A percentile compares a stretch with the other conserved stretches of the same genome.
Conservation (phyloP, 2,113 vertebrate species). For the Eurystomus gularis region DNA sequence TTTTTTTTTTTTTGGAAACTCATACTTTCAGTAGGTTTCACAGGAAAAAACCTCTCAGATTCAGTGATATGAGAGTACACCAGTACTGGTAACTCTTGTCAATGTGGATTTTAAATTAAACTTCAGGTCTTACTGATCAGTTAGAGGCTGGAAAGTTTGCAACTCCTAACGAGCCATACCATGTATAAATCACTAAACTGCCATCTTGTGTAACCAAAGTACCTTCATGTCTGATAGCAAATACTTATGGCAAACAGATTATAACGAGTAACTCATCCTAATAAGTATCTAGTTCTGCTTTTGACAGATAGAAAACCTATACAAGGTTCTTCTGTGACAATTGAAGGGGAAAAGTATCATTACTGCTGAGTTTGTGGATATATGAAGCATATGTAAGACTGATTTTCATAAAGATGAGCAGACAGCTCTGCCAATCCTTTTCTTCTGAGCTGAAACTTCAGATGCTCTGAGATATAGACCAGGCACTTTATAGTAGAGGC, state of each 20-base stretch:
- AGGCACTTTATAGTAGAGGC: not conserved
- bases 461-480: not conserved
- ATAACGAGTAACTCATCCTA: not conserved
- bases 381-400: not conserved
- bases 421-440: not conserved
- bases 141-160: not conserved
- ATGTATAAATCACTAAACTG: not conserved
- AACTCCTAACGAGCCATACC: not conserved
- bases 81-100: not conserved
- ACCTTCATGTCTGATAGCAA: not conserved
- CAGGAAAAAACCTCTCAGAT: rapidly evolving
- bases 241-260: not conserved
- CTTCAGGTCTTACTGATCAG: not conserved
- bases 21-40: not conserved
- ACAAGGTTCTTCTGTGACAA: not conserved
- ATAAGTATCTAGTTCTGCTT: not conserved
- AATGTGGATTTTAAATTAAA: not conserved
- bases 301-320: not conserved
- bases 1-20: not conserved
- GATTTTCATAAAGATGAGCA: not conserved
- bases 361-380: not conserved
- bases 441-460: not conserved
- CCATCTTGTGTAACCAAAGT: not conserved
- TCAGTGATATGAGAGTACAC: not conserved
- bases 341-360: not conserved